Evolutionary conservation across 2,113 vertebrate species (phyloP), one percentile per base, ranked within the genome.

Genomic region (Greenwoodochromis staneri): DNA sequence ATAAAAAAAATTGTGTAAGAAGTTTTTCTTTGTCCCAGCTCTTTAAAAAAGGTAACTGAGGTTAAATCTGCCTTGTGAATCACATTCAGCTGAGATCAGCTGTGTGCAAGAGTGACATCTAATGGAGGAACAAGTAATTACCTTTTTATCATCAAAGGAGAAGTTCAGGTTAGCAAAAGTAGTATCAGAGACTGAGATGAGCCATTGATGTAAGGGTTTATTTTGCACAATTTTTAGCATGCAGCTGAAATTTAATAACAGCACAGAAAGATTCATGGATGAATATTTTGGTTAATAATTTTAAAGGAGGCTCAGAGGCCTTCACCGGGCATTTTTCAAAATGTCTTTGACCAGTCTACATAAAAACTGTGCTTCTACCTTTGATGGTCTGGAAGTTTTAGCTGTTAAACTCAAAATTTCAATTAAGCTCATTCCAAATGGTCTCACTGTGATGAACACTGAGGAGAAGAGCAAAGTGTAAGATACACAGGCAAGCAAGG

Each of bases 91-190:
- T 71, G 42, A 86, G 45, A 38, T 31, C 31, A 85, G 21, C 10
- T 54, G 83, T 63, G 85, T 47, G 66, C 82, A 89, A 92, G 84
- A 83, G 73, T 21, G 95, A 94, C 95, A 89, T 88, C 94, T 92
- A 85, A 54, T 94, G 94, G 94, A 84, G 9, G 4, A 61, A 8
- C 3, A 69, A 1, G 4, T 21, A 47, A 34, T n/a, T 19, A 4
- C 36, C 4, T n/a, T 38, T 47, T 36, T n/a, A 34, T 61, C 19
- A 9, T 31, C 3, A 76, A 21, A 88, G 34, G 14, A 81, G 45
- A 31, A n/a, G 45, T 12, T 29, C 24, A 0, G 27, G 17, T 31
- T 78, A 13, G 73, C 45, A 78, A n/a, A 45, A 47, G 5, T 38
- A 21, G 55, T 6, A 29, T 42, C 53, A 82, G 40, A 82, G 24